Percentiles rank a stretch among this genome's conserved stretches.
These are phyloP conservation scores for Aethina tumida DNA, from an alignment of 1,140 invertebrate species.

Conservation along the genomic window DNA sequence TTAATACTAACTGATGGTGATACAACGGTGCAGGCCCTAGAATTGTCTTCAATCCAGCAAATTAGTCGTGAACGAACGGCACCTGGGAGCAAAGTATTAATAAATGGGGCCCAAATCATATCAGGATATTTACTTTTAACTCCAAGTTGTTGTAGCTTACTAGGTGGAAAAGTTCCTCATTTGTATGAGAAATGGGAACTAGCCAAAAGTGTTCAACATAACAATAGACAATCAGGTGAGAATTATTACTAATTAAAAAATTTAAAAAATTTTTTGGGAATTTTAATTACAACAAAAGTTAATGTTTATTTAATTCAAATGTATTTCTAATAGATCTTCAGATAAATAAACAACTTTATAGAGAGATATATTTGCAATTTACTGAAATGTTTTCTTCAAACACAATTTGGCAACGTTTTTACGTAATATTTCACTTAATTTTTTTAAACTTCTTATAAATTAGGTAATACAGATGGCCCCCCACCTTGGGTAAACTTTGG, in stretches of 20 bases:
- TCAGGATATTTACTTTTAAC: slow-evolving; percentile 61
- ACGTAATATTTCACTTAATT: neutral
- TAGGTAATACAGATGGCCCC: slow-evolving; percentile 25
- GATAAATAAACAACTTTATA: neutral
- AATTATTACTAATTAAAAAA: slow-evolving; percentile 1
- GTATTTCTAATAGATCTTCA: neutral
- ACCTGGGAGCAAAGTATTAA: slow-evolving; percentile 62
- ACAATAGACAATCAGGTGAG: slow-evolving; percentile 43
- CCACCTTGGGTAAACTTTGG: slow-evolving; percentile 79
- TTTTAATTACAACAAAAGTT: slow-evolving; percentile 5
- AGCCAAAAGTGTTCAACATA: slow-evolving; percentile 65
- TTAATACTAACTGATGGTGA: slow-evolving; percentile 78
- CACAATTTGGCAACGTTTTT: too few species aligned
- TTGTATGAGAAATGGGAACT: slow-evolving; percentile 86
- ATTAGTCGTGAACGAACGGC: slow-evolving; percentile 59
- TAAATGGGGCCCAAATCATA: slow-evolving; percentile 44
- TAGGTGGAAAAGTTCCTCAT: slow-evolving; percentile 72
- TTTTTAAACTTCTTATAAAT: slow-evolving; percentile 4
- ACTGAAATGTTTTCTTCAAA: neutral
- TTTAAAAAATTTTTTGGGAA: too few species aligned
- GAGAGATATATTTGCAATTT: neutral
- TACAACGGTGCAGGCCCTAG: slow-evolving; percentile 62
- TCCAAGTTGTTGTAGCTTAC: slow-evolving; percentile 51
- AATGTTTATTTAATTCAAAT: neutral
- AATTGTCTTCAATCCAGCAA: slow-evolving; percentile 54